Base-by-base conservation (phyloP, 1,140 invertebrate genomes). In the Apis cerana region DNA sequence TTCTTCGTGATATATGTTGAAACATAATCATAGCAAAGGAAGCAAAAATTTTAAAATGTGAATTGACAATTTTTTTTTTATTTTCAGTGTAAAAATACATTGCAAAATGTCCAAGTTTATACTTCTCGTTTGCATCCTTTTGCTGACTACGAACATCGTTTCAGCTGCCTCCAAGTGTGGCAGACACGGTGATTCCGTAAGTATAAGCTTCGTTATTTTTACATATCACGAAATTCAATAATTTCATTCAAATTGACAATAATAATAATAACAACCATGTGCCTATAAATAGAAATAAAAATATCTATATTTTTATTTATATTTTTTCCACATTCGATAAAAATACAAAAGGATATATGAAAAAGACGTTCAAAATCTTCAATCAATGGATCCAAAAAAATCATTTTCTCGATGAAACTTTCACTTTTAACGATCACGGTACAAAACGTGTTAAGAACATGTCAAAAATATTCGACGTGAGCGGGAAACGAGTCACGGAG, bases 111-210 rank as follows among this genome's bases (percentile, higher is more conserved):
- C 85, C 19, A 92, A 91, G 74, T 67, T 90, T 21, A 59, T 90
- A 10, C 48, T 91, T 7, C 84, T 84, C 33, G 56, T 84, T n/a
- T 65, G 91, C 56, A 19, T 87, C 62, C 69, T 81, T 61, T 80
- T 92, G 50, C 27, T 92, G 59, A 75, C 82, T 9, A 78, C 65
- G 1, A 85, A 86, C 67, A 43, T 89, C 75, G 84, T 92, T 72
- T 80, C 77, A 17, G 89, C 76, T 15, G 86, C 85, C 17, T 23
- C 88, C 3, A 68, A 68, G 1, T 91, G 90, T 56, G 80, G 84
- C 43, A 83, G 88, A 67, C 92, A 92, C 48, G 92, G 92, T 82
- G 91, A 92, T 80, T 64, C 82, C 15, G 92, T 92, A 67, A 92
- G 91, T 92, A 85, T 79, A n/a, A 11, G n/a, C 27, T 77, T 43